phyloP scores from a whole-genome alignment of 2,797 vertebrate species.

The Tangara arthus region DNA sequence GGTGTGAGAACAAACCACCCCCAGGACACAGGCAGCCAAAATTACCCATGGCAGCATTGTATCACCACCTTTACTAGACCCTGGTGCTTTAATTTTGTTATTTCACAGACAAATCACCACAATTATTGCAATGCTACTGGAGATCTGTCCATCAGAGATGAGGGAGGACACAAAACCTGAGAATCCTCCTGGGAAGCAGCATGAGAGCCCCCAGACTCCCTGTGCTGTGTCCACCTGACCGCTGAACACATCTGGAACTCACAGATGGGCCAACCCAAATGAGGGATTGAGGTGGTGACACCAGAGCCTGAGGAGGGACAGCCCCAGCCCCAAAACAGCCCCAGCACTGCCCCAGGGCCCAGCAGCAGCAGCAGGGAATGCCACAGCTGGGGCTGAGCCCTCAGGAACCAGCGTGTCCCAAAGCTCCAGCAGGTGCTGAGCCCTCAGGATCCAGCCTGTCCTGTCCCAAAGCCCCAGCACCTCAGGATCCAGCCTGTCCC shows the following conservation, averaged over 20 bases:
- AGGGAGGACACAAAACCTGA: background rate
- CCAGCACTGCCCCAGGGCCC: no score
- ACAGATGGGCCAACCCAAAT: rapidly evolving
- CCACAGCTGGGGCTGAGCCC: background rate
- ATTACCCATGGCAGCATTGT: background rate
- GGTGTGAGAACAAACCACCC: background rate
- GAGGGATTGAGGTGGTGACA: background rate
- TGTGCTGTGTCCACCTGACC: background rate
- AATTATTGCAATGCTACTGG: background rate
- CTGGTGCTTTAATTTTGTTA: background rate
- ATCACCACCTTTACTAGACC: rapidly evolving
- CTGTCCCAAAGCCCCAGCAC: no score
- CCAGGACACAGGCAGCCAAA: background rate
- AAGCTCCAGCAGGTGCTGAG: no score
- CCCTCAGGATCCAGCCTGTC: no score
- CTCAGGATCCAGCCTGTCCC: no score
- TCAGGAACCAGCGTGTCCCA: no score
- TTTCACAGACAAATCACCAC: background rate
- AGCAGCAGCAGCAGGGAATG: background rate
- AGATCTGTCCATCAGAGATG: rapidly evolving
- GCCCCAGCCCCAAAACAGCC: rapidly evolving
- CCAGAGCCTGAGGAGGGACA: background rate
- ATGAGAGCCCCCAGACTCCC: background rate
- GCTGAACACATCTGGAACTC: rapidly evolving
- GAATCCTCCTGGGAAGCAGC: background rate